Conservation (phyloP, 2,113 vertebrate species). For the Oreocharis arfaki region DNA sequence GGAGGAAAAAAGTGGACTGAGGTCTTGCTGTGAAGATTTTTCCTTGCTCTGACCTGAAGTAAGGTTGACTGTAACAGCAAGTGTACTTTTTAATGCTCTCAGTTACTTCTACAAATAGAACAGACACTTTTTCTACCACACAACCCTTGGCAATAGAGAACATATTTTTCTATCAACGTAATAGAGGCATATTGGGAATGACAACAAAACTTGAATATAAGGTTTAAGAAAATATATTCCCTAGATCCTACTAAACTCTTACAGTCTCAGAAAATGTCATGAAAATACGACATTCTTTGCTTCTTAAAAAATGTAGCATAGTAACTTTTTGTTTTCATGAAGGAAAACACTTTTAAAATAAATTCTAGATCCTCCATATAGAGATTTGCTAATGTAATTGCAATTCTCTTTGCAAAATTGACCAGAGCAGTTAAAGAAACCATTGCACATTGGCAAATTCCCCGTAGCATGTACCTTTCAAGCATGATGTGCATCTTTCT, state of each 20-base stretch:
- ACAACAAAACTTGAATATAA: constrained; percentile 3
- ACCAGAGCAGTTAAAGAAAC: neutral
- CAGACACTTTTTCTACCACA: neutral
- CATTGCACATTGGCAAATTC: neutral
- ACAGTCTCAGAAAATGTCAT: neutral
- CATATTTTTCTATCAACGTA: neutral
- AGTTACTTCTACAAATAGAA: neutral
- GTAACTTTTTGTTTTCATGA: neutral
- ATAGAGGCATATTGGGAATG: neutral
- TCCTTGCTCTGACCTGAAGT: neutral
- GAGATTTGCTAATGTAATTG: neutral
- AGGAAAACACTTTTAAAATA: neutral
- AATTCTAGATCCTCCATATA: neutral
- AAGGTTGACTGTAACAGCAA: neutral
- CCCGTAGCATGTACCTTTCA: neutral
- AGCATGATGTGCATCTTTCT: accelerated
- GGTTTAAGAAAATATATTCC: neutral
- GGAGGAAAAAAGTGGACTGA: neutral
- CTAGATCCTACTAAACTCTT: neutral
- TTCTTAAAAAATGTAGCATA: neutral
- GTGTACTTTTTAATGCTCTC: neutral
- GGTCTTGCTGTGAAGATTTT: neutral
- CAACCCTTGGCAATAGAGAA: neutral
- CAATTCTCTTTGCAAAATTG: neutral
- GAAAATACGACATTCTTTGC: neutral